Evolutionary conservation across 2,888 invertebrate genomes (phyloP).

Genomic region (Drosophila mulleri): DNA sequence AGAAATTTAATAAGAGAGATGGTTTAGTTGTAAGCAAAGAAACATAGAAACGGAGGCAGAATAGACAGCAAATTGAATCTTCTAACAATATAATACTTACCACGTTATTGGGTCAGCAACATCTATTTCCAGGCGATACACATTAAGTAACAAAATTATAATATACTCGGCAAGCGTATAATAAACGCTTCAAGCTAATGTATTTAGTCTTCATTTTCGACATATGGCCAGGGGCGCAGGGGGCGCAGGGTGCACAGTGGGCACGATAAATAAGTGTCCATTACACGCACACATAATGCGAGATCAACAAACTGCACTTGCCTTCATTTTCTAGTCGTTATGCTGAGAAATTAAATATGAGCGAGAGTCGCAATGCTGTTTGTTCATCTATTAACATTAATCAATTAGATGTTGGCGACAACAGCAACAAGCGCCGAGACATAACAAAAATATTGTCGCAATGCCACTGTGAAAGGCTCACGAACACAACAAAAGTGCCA

Average conservation of each 20-base stretch:
- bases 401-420: slow-evolving; percentile 67
- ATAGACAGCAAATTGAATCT: neutral
- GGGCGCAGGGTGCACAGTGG: neutral
- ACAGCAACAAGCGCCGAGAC: slow-evolving; percentile 23
- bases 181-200: slow-evolving; percentile 12
- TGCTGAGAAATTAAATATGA: slow-evolving; percentile 52
- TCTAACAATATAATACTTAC: neutral
- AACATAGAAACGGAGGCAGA: neutral
- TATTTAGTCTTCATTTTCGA: slow-evolving; percentile 11
- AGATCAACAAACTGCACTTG: slow-evolving; percentile 52
- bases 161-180: neutral
- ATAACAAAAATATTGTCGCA: slow-evolving; percentile 51
- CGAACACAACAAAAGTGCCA: slow-evolving; percentile 46
- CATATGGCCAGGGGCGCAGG: slow-evolving; percentile 23
- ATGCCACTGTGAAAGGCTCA: slow-evolving; percentile 31
- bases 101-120: too few relatives aligned
- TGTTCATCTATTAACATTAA: slow-evolving; percentile 67
- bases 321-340: slow-evolving; percentile 14
- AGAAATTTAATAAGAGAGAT: neutral
- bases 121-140: neutral
- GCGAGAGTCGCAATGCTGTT: slow-evolving; percentile 19
- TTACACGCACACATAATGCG: slow-evolving; percentile 33
- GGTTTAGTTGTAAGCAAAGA: neutral
- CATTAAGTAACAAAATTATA: neutral
- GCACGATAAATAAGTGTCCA: slow-evolving; percentile 39